A percentile compares a stretch with the other conserved stretches of the same genome.
Conservation (phyloP, 2,888 invertebrate species). For the Nineta flava region DNA sequence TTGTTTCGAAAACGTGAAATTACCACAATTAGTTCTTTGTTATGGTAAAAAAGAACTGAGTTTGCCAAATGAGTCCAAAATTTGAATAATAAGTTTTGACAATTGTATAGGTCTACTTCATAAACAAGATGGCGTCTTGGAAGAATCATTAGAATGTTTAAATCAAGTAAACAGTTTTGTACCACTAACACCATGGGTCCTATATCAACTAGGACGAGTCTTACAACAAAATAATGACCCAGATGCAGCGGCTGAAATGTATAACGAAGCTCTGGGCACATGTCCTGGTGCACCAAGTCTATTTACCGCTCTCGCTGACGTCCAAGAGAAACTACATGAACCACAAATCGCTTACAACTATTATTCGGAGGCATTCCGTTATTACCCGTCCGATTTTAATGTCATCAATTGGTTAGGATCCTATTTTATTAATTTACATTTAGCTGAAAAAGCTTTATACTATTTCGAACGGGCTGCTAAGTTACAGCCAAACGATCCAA, state of each 20-base stretch:
- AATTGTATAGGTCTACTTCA: constrained; percentile 54
- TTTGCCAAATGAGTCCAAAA: no score
- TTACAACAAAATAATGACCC: constrained; percentile 49
- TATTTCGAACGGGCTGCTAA: constrained; percentile 70
- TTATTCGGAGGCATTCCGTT: constrained; percentile 59
- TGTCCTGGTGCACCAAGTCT: constrained; percentile 82
- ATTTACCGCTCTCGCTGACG: constrained; percentile 73
- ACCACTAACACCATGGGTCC: constrained; percentile 39
- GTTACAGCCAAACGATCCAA: constrained; percentile 62
- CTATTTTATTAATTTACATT: constrained; percentile 76
- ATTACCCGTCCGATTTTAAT: constrained; percentile 52
- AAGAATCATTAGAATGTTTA: constrained; percentile 64
- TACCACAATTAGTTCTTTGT: no score
- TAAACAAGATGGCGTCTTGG: constrained; percentile 49
- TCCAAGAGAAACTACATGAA: constrained; percentile 83
- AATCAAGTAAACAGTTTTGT: constrained; percentile 45
- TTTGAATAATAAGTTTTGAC: no score
- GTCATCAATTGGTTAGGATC: constrained; percentile 82
- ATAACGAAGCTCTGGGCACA: constrained; percentile 61
- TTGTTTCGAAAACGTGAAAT: no score
- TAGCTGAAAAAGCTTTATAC: constrained; percentile 68
- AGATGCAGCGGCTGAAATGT: constrained; percentile 48
- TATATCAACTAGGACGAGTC: constrained; percentile 63
- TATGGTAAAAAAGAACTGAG: no score
- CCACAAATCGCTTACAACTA: constrained; percentile 78